These are phyloP conservation scores for Spongilla lacustris DNA, from an alignment of 37 sponge, comb jelly and placozoan genomes.

Conservation along the genomic window DNA sequence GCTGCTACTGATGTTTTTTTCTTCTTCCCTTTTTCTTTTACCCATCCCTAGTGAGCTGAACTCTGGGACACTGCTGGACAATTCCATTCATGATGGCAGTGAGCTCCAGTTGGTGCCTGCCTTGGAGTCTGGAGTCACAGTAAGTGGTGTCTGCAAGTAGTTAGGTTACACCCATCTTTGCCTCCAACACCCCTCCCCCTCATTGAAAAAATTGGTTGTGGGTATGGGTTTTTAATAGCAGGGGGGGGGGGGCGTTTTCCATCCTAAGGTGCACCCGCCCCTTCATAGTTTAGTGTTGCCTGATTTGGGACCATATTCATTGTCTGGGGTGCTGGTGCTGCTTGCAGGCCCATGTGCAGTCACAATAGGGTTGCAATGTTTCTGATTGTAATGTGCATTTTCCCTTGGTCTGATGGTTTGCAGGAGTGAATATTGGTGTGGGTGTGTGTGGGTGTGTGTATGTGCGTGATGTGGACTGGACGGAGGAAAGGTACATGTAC, in stretches of 20 bases:
- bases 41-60: constrained; percentile 58
- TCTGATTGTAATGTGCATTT: neutral
- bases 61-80: constrained; percentile 43
- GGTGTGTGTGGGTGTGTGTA: neutral
- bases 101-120: constrained; percentile 56
- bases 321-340: neutral
- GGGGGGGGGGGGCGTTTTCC: neutral
- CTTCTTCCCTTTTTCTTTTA: neutral
- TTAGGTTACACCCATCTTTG: neutral
- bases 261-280: neutral
- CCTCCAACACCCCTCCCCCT: neutral
- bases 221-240: neutral
- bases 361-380: no score
- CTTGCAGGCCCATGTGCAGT: no score
- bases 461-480: neutral
- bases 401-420: neutral
- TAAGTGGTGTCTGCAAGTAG: constrained; percentile 22
- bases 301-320: neutral
- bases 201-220: neutral
- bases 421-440: neutral
- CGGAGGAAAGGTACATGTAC: neutral
- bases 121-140: constrained; percentile 68
- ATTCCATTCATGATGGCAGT: constrained; percentile 51
- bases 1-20: neutral
- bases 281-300: neutral